These are phyloP conservation scores for Elymnias hypermnestra DNA, from an alignment of 1,140 invertebrate species.

Conservation along the genomic window DNA sequence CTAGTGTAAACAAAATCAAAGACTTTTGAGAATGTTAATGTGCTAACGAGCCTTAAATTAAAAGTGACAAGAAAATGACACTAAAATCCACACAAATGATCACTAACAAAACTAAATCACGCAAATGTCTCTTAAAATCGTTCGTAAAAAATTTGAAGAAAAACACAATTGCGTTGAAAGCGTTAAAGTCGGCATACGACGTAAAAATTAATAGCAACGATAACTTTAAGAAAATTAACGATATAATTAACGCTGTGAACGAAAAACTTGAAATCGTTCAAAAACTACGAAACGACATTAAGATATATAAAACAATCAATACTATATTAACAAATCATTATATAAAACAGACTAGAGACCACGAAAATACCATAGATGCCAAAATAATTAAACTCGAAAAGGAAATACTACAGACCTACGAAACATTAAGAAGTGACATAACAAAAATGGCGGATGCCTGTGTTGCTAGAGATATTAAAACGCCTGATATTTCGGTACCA, in stretches of 20 bases:
- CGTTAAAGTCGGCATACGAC: slow-evolving; percentile 49
- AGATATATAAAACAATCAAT: slow-evolving; percentile 65
- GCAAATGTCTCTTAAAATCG: slow-evolving; percentile 43
- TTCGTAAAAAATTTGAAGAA: slow-evolving; percentile 55
- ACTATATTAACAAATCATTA: slow-evolving; percentile 65
- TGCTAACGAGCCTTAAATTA: not conserved
- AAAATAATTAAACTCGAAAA: slow-evolving; percentile 58
- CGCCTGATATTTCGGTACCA: slow-evolving; percentile 29
- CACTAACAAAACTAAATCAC: slow-evolving; percentile 27
- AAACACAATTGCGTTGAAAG: slow-evolving; percentile 53
- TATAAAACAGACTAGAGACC: slow-evolving; percentile 57
- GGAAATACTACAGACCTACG: slow-evolving; percentile 51
- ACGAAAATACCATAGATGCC: slow-evolving; percentile 48
- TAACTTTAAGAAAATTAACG: slow-evolving; percentile 43
- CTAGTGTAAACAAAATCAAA: too few relatives aligned
- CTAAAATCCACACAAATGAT: slow-evolving; percentile 3
- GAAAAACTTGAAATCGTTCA: slow-evolving; percentile 63
- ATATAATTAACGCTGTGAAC: slow-evolving; percentile 52
- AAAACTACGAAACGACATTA: slow-evolving; percentile 64
- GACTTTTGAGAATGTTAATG: too few relatives aligned
- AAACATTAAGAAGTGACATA: slow-evolving; percentile 48
- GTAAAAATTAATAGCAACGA: slow-evolving; percentile 30
- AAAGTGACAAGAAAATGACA: slow-evolving; percentile 11
- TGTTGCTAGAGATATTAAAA: slow-evolving; percentile 41
- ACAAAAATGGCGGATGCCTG: slow-evolving; percentile 40